These are phyloP conservation scores for Alviniconcha marisindica DNA, from an alignment of 1,140 invertebrate genomes.

Conservation along the genomic window DNA sequence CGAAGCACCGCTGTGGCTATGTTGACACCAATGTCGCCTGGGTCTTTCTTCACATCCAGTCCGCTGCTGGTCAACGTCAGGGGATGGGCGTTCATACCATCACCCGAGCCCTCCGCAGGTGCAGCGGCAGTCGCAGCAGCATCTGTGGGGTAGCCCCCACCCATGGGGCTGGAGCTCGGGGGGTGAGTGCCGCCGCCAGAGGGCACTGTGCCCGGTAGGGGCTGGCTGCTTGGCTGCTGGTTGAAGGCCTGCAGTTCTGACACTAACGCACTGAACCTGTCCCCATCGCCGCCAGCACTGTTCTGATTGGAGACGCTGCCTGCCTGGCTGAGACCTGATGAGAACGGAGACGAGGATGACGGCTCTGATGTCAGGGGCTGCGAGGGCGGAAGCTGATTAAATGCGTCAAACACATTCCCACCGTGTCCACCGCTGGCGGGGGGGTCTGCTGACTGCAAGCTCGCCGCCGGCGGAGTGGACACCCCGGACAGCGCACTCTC, in stretches of 20 bases:
- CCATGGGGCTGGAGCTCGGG: too few species aligned
- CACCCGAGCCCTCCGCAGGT: too few species aligned
- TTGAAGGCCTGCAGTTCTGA: conserved; percentile 21
- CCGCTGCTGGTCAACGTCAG: not conserved
- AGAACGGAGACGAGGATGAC: not conserved
- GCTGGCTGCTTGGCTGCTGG: not conserved
- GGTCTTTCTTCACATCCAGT: not conserved
- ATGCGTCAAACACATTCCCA: conserved; percentile 14
- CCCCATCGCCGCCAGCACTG: not conserved
- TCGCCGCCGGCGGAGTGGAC: not conserved
- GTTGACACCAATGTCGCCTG: not conserved
- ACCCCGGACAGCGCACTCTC: not conserved
- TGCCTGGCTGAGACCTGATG: not conserved
- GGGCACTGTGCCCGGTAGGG: too few species aligned
- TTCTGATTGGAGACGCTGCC: not conserved
- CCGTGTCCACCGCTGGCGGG: not conserved
- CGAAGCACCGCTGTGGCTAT: not conserved
- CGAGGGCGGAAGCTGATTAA: not conserved
- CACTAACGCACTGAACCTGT: conserved; percentile 8
- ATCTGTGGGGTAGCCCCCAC: too few species aligned
- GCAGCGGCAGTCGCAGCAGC: too few species aligned
- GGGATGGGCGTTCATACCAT: too few species aligned
- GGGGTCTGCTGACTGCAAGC: not conserved
- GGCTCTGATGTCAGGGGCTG: not conserved
- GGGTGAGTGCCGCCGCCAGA: too few species aligned